Evolutionary conservation across 2,797 vertebrate genomes (phyloP), one percentile per base, ranked within the genome.

Genomic region (Paguma larvata): DNA sequence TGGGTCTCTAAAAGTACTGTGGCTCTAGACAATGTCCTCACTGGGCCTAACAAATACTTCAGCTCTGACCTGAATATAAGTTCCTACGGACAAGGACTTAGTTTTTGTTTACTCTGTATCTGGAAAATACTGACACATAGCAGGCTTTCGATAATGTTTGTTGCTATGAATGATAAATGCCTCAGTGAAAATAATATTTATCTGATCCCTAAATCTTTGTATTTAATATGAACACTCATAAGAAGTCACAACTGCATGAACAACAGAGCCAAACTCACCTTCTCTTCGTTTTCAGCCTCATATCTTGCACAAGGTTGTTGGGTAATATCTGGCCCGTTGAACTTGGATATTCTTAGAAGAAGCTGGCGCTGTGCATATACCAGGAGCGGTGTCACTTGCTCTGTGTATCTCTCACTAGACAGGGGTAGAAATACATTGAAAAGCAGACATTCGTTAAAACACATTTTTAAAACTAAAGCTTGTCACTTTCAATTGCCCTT

Each of bases 301-400:
- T 99, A 98, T 97, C 98, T 99, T 59, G 97, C 97, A 79, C 99
- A 99, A 97, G 98, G 98, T 63, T 99, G 98, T 51, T 99, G 98
- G 72, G 98, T 98, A 41, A 98, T 97, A n/a, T 96, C 83, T 18
- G 99, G 98, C 15, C 98, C 99, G 59, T 97, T 95, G 44, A 98
- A 98, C 14, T 95, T 94, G 48, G 88, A 48, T n/a, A 99, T 99
- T 97, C 99, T 99, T 96, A 99, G 98, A 89, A 99, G 97, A 38
- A 99, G 98, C 95, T 98, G 99, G 96, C 99, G 99, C 98, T 99
- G 99, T 84, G 99, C 99, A 1, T 99, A 98, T n/a, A 99, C 98
- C 90, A 99, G 96, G 44, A 99, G 85, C 0, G 99, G 99, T 62
- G 98, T 99, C 96, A 99, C 97, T 93, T 99, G 98, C 87, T 99